These are phyloP conservation scores for Clepsis dumicolana DNA, from an alignment of 2,888 invertebrate genomes.

Conservation along the genomic window DNA sequence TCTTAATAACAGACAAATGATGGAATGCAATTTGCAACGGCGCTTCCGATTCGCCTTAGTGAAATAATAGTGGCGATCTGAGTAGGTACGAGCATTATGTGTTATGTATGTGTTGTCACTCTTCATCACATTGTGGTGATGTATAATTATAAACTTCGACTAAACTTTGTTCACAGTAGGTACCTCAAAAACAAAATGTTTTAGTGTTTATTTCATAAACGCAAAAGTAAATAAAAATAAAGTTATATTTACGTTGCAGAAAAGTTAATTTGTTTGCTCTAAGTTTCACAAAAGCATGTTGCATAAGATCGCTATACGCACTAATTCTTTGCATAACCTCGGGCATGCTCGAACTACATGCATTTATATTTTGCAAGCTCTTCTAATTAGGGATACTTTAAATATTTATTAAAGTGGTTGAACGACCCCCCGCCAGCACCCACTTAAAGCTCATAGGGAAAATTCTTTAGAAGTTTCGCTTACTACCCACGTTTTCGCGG, in stretches of 20 bases:
- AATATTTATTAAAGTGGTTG: slow-evolving; percentile 41
- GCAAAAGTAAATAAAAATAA: too few species aligned
- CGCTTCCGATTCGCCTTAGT: slow-evolving; percentile 23
- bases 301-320: slow-evolving; percentile 11
- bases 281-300: slow-evolving; percentile 16
- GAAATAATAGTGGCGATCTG: slow-evolving; percentile 33
- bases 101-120: background rate
- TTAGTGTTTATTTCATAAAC: too few species aligned
- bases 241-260: too few species aligned
- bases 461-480: slow-evolving; percentile 38
- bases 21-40: slow-evolving; percentile 56
- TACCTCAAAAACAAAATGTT: too few species aligned
- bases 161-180: too few species aligned
- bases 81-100: background rate
- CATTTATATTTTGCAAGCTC: slow-evolving; percentile 28
- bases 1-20: slow-evolving; percentile 69
- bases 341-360: background rate
- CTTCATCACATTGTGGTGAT: too few species aligned
- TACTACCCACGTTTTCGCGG: slow-evolving; percentile 27
- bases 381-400: slow-evolving; percentile 47
- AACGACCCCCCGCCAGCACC: slow-evolving; percentile 39
- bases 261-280: too few species aligned
- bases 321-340: slow-evolving; percentile 17
- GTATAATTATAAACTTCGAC: too few species aligned
- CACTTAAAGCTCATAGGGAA: slow-evolving; percentile 26